A percentile compares a stretch with the other conserved stretches of the same genome.
Conservation (phyloP, 2,113 vertebrate species). For the Tautogolabrus adspersus region DNA sequence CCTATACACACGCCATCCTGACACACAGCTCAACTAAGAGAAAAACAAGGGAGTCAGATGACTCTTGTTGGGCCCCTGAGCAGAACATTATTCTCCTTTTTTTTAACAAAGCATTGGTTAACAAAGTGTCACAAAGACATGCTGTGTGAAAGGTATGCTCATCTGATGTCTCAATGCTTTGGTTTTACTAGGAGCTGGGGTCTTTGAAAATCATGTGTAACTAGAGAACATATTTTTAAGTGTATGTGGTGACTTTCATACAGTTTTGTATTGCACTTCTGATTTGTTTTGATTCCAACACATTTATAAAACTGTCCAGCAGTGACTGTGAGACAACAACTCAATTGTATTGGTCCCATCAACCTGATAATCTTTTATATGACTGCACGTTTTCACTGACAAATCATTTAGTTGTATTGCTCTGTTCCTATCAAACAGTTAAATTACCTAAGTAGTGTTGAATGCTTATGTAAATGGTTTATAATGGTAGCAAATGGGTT, state of each 20-base stretch:
- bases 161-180: not conserved
- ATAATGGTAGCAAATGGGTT: too few species aligned
- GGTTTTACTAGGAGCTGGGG: not conserved
- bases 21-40: constrained; percentile 59
- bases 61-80: constrained; percentile 62
- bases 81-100: constrained; percentile 45
- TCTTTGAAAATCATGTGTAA: not conserved
- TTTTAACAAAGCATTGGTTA: constrained; percentile 38
- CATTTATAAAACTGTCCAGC: not conserved
- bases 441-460: too few species aligned
- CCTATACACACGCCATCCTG: constrained; percentile 48
- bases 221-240: not conserved
- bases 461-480: not conserved
- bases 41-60: constrained; percentile 73
- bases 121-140: constrained; percentile 33
- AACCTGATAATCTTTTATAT: too few species aligned
- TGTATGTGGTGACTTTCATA: not conserved
- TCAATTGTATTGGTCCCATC: too few species aligned
- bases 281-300: not conserved
- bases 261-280: not conserved
- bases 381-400: too few species aligned
- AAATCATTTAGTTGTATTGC: too few species aligned
- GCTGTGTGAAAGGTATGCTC: not conserved
- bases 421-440: too few species aligned
- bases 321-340: not conserved